phyloP scores from a whole-genome alignment of 2,113 vertebrate genomes.

The Gymnobelideus leadbeateri region DNA sequence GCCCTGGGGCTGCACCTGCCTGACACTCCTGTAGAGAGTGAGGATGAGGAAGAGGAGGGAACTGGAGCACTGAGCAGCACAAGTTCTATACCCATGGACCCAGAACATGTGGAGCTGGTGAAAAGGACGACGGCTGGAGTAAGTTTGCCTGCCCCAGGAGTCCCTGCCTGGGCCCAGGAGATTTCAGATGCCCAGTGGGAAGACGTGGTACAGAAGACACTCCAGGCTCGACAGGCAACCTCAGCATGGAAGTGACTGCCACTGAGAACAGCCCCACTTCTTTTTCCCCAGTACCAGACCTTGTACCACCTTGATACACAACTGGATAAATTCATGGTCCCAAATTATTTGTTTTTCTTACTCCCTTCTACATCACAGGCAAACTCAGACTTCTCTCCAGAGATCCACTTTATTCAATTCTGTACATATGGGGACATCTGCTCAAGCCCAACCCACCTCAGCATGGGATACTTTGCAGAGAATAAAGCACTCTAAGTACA shows the following conservation, averaged over 20 bases:
- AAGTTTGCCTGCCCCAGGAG: slow-evolving; percentile 90
- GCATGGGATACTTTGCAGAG: slow-evolving; percentile 92
- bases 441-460: slow-evolving; percentile 93
- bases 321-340: slow-evolving; percentile 55
- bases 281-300: slow-evolving; percentile 46
- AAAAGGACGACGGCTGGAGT: slow-evolving; percentile 96
- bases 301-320: slow-evolving; percentile 45
- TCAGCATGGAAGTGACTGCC: slow-evolving; percentile 85
- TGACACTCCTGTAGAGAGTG: slow-evolving; percentile 92
- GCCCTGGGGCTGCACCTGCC: slow-evolving; percentile 94
- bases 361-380: slow-evolving; percentile 56
- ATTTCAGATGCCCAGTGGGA: slow-evolving; percentile 98
- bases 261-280: slow-evolving; percentile 36
- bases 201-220: slow-evolving; percentile 93
- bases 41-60: slow-evolving; percentile 89
- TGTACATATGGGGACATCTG: slow-evolving; percentile 97
- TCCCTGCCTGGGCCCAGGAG: slow-evolving; percentile 93
- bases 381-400: slow-evolving; percentile 72
- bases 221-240: slow-evolving; percentile 88
- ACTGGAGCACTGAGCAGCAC: slow-evolving; percentile 84
- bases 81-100: slow-evolving; percentile 96
- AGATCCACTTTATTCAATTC: slow-evolving; percentile 92
- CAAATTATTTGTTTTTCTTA: neutral
- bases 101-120: slow-evolving; percentile 96
- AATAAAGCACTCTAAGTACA: slow-evolving; percentile 97